Conservation (phyloP, 2,888 invertebrate species). For the Leptothorax acervorum region DNA sequence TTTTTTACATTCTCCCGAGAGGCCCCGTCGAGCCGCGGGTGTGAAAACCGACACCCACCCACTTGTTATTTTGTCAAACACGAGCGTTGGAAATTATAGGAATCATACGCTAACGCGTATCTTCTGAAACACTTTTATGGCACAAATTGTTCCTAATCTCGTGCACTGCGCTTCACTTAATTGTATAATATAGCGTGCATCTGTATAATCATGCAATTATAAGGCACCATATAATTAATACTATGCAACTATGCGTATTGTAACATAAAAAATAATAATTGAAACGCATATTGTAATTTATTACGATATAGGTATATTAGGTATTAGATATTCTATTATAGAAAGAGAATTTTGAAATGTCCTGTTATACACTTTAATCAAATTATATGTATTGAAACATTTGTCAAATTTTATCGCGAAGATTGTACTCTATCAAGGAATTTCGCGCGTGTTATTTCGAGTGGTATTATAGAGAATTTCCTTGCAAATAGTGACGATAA, state of each 20-base stretch:
- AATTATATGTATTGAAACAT: not conserved
- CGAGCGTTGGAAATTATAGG: constrained; percentile 80
- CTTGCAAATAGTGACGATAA: constrained; percentile 1
- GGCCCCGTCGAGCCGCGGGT: constrained; percentile 83
- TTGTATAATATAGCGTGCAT: not conserved
- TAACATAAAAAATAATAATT: not conserved
- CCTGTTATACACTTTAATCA: not conserved
- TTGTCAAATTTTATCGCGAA: not conserved
- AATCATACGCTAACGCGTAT: constrained; percentile 74
- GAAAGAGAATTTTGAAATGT: not conserved
- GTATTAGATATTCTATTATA: not conserved
- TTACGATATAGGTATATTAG: not conserved
- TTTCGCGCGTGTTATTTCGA: constrained; percentile 19
- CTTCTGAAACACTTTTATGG: constrained; percentile 22
- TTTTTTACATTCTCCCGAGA: constrained; percentile 82
- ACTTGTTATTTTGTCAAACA: constrained; percentile 85
- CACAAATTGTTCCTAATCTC: constrained; percentile 59
- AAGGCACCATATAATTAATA: constrained; percentile 8
- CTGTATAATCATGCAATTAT: constrained; percentile 11
- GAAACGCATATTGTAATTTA: not conserved
- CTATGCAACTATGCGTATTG: not conserved
- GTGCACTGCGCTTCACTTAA: constrained; percentile 34
- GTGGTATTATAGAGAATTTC: not conserved
- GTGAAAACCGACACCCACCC: constrained; percentile 85
- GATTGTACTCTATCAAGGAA: not conserved